Evolutionary conservation across 2,797 vertebrate genomes (phyloP).

Genomic region (Crenichthys baileyi): DNA sequence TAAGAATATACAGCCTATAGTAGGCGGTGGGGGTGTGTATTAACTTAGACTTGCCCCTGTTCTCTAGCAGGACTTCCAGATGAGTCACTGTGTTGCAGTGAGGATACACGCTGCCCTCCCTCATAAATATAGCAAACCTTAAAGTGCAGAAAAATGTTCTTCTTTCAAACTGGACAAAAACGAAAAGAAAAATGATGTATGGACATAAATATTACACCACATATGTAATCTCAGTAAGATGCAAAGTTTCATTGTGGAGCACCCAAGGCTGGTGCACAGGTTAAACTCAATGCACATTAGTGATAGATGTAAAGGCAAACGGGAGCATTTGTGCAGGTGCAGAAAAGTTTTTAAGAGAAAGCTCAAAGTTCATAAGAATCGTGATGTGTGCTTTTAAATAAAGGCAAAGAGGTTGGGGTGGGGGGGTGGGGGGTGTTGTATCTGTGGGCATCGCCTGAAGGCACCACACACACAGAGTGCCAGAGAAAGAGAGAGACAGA

Average conservation of each 20-base stretch:
- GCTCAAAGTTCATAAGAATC: constrained; percentile 66
- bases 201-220: constrained; percentile 83
- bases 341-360: constrained; percentile 72
- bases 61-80: constrained; percentile 60
- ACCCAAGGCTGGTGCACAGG: constrained; percentile 29
- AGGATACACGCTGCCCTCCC: constrained; percentile 66
- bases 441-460: constrained; percentile 81
- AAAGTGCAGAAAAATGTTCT: constrained; percentile 86
- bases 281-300: constrained; percentile 31
- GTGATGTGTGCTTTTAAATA: constrained; percentile 66
- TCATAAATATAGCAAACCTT: constrained; percentile 85
- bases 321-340: constrained; percentile 40
- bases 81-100: constrained; percentile 73
- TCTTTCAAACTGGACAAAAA: constrained; percentile 62
- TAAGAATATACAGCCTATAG: constrained; percentile 39
- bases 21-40: constrained; percentile 29
- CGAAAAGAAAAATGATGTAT: constrained; percentile 65
- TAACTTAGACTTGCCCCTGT: constrained; percentile 39
- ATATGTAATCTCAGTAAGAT: constrained; percentile 69
- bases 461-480: constrained; percentile 72
- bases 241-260: constrained; percentile 45
- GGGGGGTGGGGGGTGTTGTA: constrained; percentile 37
- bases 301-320: constrained; percentile 26
- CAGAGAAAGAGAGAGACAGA: constrained; percentile 49
- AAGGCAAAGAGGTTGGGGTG: constrained; percentile 57